These are phyloP conservation scores for Pogonophryne albipinna DNA, from an alignment of 2,797 vertebrate genomes.

Conservation along the genomic window DNA sequence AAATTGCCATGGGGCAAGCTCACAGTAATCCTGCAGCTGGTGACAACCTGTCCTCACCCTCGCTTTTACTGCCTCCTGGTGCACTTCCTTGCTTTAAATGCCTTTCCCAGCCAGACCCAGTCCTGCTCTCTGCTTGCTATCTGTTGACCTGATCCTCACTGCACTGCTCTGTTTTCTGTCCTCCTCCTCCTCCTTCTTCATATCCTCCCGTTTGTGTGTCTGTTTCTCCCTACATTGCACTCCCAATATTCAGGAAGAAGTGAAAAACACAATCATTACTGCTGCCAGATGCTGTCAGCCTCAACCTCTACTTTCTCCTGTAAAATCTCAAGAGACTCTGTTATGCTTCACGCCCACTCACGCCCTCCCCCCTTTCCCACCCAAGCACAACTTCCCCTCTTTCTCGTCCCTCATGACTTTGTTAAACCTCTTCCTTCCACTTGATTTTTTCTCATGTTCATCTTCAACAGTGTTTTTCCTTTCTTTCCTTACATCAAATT, in stretches of 20 bases:
- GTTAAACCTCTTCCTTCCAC: constrained; percentile 44
- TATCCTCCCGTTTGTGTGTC: constrained; percentile 21
- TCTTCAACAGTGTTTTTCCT: constrained; percentile 23
- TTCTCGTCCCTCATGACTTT: constrained; percentile 46
- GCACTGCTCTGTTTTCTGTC: constrained; percentile 30
- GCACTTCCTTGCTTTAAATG: constrained; percentile 48
- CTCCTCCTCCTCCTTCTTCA: constrained; percentile 12
- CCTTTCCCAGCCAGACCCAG: constrained; percentile 39
- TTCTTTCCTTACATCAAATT: not conserved
- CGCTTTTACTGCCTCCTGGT: constrained; percentile 54
- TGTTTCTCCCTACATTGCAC: constrained; percentile 48
- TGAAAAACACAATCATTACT: constrained; percentile 54
- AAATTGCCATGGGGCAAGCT: constrained; percentile 57
- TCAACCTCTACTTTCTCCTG: constrained; percentile 40
- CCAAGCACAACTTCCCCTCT: constrained; percentile 62
- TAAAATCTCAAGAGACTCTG: constrained; percentile 45
- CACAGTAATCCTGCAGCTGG: constrained; percentile 67
- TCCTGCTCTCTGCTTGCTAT: constrained; percentile 32
- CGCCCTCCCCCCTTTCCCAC: constrained; percentile 17
- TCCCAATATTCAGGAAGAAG: constrained; percentile 52
- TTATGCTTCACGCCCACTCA: constrained; percentile 27
- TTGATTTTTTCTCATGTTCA: constrained; percentile 33
- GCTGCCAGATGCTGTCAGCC: constrained; percentile 54
- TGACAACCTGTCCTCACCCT: constrained; percentile 55
- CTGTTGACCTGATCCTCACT: constrained; percentile 45